phyloP scores from a whole-genome alignment of 2,113 vertebrate genomes.

The Oreochromis niloticus region DNA sequence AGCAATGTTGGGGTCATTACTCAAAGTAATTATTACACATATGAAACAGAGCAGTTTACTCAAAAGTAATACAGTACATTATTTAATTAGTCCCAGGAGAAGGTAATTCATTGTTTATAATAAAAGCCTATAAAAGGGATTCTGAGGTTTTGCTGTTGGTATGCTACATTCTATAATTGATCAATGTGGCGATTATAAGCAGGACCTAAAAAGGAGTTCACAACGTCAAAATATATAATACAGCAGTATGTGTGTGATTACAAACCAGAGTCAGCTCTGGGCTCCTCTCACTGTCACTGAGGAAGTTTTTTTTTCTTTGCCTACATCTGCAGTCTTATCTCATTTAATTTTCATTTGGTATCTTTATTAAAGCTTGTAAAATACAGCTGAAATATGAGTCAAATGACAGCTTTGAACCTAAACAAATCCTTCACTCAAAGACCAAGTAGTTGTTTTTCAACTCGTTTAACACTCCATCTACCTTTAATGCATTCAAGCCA shows the following conservation, averaged over 20 bases:
- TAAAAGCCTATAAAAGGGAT: neutral
- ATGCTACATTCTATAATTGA: neutral
- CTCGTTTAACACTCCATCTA: neutral
- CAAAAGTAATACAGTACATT: neutral
- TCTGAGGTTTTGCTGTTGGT: neutral
- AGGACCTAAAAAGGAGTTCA: neutral
- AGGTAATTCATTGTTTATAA: neutral
- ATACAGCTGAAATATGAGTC: neutral
- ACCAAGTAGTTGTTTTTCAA: neutral
- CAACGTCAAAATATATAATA: rapidly evolving
- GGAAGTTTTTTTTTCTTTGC: neutral
- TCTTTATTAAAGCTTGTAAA: neutral
- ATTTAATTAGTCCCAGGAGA: neutral
- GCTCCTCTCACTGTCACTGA: neutral
- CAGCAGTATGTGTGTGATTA: rapidly evolving
- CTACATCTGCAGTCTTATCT: neutral
- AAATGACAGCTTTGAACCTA: neutral
- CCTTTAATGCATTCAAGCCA: neutral
- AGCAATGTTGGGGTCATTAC: neutral
- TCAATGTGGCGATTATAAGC: neutral
- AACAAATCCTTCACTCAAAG: neutral
- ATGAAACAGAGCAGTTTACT: neutral
- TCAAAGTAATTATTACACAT: neutral
- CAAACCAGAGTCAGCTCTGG: neutral
- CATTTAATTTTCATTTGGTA: neutral